A percentile compares a stretch with the other conserved stretches of the same genome.
Conservation (phyloP, 1,140 invertebrate genomes). For the Trachymyrmex septentrionalis region DNA sequence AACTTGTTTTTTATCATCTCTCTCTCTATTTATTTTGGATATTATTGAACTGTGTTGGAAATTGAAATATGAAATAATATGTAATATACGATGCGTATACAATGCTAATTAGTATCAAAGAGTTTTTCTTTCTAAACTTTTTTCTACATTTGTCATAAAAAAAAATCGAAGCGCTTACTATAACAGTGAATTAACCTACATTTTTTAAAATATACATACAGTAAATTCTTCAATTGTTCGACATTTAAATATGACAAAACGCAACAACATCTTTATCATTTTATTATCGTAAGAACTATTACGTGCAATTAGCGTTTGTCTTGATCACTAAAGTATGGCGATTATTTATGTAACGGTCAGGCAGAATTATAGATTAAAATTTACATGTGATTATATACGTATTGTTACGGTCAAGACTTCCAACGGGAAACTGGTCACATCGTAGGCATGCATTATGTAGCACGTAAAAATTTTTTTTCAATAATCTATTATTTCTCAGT, state of each 20-base stretch:
- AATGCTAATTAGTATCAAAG: not conserved
- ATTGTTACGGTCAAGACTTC: not conserved
- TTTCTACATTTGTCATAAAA: not conserved
- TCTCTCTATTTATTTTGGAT: not conserved
- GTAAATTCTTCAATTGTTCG: too few species aligned
- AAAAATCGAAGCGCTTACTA: not conserved
- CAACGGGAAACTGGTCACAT: not conserved
- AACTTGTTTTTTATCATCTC: not conserved
- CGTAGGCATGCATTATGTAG: not conserved
- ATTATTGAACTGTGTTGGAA: not conserved
- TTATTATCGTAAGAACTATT: slow-evolving; percentile 5
- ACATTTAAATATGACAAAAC: not conserved
- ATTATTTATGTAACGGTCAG: slow-evolving; percentile 1
- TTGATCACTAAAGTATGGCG: not conserved
- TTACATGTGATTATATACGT: not conserved
- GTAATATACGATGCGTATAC: not conserved
- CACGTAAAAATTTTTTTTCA: not conserved
- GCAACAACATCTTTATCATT: not conserved
- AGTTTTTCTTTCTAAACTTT: not conserved
- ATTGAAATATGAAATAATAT: not conserved
- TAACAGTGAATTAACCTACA: too few species aligned
- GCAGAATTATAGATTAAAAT: not conserved
- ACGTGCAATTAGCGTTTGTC: not conserved
- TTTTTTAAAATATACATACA: too few species aligned
- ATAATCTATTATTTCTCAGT: not conserved